Evolutionary conservation across 1,140 invertebrate genomes (phyloP).

Genomic region (Drosophila varians): DNA sequence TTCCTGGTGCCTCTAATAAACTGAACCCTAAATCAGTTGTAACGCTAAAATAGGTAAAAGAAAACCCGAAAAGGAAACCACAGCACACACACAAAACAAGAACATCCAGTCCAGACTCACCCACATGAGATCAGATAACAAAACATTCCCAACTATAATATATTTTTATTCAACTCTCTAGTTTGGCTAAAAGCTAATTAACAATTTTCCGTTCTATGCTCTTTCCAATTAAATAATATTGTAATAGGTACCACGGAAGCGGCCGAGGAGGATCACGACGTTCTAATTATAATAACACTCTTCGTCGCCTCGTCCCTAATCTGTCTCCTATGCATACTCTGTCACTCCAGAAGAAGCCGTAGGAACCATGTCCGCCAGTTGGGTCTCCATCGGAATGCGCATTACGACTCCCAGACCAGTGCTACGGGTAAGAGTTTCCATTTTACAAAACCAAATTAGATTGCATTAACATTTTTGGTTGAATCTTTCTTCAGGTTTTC

Average conservation of each 20-base stretch:
- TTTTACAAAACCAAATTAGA: neutral
- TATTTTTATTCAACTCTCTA: neutral
- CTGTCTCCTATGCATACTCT: constrained; percentile 84
- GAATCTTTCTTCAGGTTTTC: constrained; percentile 49
- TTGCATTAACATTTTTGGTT: neutral
- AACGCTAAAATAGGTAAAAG: constrained; percentile 23
- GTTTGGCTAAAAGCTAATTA: neutral
- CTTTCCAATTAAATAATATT: constrained; percentile 16
- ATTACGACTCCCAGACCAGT: constrained; percentile 83
- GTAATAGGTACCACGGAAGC: constrained; percentile 83
- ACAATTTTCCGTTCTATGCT: constrained; percentile 19
- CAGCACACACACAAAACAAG: constrained; percentile 29
- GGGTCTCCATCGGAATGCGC: constrained; percentile 82
- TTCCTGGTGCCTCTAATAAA: constrained; percentile 43
- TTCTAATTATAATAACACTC: constrained; percentile 84
- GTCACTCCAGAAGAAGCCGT: constrained; percentile 84
- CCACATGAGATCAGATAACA: constrained; percentile 28
- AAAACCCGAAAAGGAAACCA: constrained; percentile 12
- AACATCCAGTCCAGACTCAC: constrained; percentile 30
- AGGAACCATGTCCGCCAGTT: constrained; percentile 79
- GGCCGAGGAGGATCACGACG: constrained; percentile 84
- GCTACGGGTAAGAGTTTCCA: constrained; percentile 66
- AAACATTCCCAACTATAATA: constrained; percentile 23
- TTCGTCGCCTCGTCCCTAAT: constrained; percentile 84
- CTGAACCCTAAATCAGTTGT: constrained; percentile 25